Percentiles rank a stretch among this genome's conserved stretches.
Conservation (phyloP, 2,888 invertebrate genomes). For the Ypsolopha scabrella region DNA sequence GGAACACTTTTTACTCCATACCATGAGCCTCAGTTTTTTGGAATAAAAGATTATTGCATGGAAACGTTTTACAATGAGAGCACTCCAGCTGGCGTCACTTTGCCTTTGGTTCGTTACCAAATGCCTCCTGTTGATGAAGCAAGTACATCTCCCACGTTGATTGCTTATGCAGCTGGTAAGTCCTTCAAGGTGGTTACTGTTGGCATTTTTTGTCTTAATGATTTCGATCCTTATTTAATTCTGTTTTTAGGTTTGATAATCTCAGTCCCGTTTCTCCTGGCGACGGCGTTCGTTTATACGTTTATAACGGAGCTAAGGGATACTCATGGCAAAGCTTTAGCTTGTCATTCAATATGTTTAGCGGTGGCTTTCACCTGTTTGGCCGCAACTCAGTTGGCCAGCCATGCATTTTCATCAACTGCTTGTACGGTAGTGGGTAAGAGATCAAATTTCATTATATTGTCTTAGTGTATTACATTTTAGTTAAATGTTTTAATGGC, state of each 20-base stretch:
- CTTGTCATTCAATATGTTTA: constrained; percentile 66
- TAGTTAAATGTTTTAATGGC: not conserved
- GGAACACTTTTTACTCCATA: constrained; percentile 70
- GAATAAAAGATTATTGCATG: constrained; percentile 71
- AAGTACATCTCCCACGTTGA: constrained; percentile 41
- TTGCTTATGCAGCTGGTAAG: constrained; percentile 53
- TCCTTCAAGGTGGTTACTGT: not conserved
- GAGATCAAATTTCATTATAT: constrained; percentile 10
- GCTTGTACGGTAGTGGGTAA: constrained; percentile 63
- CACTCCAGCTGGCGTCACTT: constrained; percentile 49
- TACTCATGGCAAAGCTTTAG: constrained; percentile 67
- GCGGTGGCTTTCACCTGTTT: constrained; percentile 66
- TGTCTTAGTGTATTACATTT: constrained; percentile 2
- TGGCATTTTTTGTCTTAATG: not conserved
- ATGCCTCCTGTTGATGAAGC: constrained; percentile 34
- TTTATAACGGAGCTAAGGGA: constrained; percentile 66
- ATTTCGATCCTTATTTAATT: not conserved
- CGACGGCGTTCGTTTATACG: constrained; percentile 58
- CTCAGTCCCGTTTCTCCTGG: constrained; percentile 63
- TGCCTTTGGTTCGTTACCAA: constrained; percentile 68
- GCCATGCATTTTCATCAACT: constrained; percentile 49
- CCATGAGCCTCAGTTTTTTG: constrained; percentile 50
- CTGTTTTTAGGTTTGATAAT: constrained; percentile 53
- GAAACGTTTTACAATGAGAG: constrained; percentile 65
- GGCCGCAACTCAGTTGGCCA: constrained; percentile 66